Evolutionary conservation across 2,888 invertebrate genomes (phyloP).

Genomic region (Drosophila subquinaria): DNA sequence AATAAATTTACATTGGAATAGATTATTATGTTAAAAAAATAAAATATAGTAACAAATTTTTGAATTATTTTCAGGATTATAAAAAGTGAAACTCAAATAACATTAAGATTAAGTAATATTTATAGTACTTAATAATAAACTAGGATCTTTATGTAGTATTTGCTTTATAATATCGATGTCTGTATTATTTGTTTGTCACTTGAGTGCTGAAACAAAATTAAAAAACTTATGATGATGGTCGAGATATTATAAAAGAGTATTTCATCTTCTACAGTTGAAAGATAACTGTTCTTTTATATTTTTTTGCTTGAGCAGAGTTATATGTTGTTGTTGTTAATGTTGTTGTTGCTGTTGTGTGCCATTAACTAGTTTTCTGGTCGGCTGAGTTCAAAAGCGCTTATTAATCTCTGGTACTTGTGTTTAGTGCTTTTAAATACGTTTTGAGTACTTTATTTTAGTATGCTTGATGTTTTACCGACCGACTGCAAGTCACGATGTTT

Average conservation of each 20-base stretch:
- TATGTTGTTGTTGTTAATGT: slow-evolving; percentile 42
- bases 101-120: too few relatives aligned
- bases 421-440: slow-evolving; percentile 82
- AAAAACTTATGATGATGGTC: not conserved
- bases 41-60: too few relatives aligned
- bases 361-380: slow-evolving; percentile 84
- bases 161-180: not conserved
- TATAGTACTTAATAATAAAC: too few relatives aligned
- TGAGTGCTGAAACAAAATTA: not conserved
- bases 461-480: slow-evolving; percentile 82
- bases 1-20: too few relatives aligned
- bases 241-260: slow-evolving; percentile 11
- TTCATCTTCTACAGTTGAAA: slow-evolving; percentile 10
- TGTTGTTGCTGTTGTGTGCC: slow-evolving; percentile 46
- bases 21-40: too few relatives aligned
- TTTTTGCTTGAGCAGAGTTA: slow-evolving; percentile 36
- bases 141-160: too few relatives aligned
- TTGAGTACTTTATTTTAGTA: slow-evolving; percentile 83
- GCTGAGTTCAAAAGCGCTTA: slow-evolving; percentile 84
- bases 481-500: slow-evolving; percentile 73
- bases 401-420: slow-evolving; percentile 83
- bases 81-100: too few relatives aligned
- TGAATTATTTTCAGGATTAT: too few relatives aligned
- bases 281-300: slow-evolving; percentile 18
- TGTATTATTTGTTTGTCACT: not conserved